Percentiles rank a stretch among this genome's conserved stretches.
phyloP scores from a whole-genome alignment of 2,113 vertebrate species.

The Triplophysa dalaica region DNA sequence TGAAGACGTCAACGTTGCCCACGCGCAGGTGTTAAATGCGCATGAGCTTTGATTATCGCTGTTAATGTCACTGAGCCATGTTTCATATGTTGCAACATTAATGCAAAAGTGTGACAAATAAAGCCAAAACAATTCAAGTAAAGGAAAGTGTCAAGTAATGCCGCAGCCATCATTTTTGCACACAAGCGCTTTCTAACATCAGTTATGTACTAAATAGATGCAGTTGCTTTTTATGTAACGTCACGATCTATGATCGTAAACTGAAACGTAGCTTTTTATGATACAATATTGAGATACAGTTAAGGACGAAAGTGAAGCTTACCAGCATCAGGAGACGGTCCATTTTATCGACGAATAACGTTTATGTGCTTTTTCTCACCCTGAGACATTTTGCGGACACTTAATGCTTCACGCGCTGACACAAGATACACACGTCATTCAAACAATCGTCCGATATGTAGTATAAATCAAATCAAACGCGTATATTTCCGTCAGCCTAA shows the following conservation, averaged over 20 bases:
- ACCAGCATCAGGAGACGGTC: constrained; percentile 10
- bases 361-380: neutral
- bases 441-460: neutral
- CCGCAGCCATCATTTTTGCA: too few relatives aligned
- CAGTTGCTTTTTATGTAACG: neutral
- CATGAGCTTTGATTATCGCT: neutral
- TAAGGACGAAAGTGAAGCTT: neutral
- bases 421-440: neutral
- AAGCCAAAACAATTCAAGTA: neutral
- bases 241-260: neutral
- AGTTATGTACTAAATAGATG: neutral
- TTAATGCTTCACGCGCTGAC: neutral
- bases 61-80: neutral
- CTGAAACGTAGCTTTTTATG: neutral
- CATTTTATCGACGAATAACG: constrained; percentile 11
- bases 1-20: neutral
- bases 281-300: neutral
- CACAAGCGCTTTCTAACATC: neutral
- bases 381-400: neutral
- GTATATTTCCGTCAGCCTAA: neutral
- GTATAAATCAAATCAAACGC: neutral
- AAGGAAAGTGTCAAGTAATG: neutral
- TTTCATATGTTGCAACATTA: neutral
- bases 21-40: neutral
- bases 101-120: neutral